phyloP scores from a whole-genome alignment of 2,113 vertebrate genomes.

The Nestor notabilis region DNA sequence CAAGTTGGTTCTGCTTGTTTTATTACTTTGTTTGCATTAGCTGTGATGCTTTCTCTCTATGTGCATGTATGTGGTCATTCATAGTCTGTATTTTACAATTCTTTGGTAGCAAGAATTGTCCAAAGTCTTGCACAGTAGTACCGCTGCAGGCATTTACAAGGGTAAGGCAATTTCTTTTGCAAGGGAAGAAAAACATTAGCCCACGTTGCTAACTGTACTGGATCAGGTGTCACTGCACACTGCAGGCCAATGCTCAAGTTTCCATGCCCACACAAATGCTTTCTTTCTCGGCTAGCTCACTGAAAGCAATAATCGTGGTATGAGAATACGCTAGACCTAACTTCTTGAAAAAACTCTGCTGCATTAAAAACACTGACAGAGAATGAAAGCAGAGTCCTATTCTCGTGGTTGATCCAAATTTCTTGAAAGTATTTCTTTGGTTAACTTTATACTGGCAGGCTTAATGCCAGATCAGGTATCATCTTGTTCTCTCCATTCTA shows the following conservation, averaged over 20 bases:
- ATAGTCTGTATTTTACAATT: background rate
- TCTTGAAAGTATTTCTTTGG: background rate
- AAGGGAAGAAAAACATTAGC: background rate
- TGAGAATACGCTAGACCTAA: background rate
- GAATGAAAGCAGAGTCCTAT: background rate
- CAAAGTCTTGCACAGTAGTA: background rate
- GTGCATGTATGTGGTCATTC: background rate
- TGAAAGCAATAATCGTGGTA: background rate
- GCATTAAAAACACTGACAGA: background rate
- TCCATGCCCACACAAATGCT: background rate
- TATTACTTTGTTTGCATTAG: background rate
- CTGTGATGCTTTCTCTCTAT: background rate
- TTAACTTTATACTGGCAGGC: slow-evolving; percentile 34
- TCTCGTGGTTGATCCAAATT: background rate
- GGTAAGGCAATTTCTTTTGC: background rate
- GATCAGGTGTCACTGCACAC: slow-evolving; percentile 9
- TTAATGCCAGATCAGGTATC: slow-evolving; percentile 58
- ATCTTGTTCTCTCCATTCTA: slow-evolving; percentile 58
- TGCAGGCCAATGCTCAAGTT: background rate
- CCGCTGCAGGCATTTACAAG: background rate
- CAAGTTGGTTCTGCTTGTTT: background rate
- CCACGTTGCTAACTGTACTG: background rate
- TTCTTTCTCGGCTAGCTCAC: background rate
- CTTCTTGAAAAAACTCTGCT: background rate
- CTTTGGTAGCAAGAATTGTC: background rate